Evolutionary conservation across 2,113 vertebrate species (phyloP).

Genomic region (Xiphias gladius): DNA sequence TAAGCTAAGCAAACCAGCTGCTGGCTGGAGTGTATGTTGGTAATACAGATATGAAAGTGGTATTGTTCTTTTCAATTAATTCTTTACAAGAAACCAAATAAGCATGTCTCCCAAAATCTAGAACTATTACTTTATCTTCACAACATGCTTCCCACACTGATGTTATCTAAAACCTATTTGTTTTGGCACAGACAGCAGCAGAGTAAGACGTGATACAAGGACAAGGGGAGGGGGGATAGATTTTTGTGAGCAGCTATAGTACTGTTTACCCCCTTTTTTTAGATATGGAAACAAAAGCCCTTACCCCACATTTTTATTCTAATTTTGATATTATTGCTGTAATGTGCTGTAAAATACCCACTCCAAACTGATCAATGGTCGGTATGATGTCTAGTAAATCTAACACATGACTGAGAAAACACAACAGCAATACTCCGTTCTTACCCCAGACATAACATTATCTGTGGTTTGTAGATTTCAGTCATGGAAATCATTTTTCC

Average conservation of each 20-base stretch:
- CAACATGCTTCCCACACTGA: constrained; percentile 15
- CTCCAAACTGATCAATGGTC: background rate
- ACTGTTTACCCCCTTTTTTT: background rate
- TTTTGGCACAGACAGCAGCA: constrained; percentile 16
- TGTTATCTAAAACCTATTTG: constrained; percentile 34
- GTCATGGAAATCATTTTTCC: constrained; percentile 16
- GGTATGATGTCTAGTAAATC: background rate
- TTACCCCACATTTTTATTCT: background rate
- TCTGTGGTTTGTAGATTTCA: constrained; percentile 4
- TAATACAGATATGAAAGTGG: background rate
- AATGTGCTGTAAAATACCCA: background rate
- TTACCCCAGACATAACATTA: background rate
- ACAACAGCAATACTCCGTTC: background rate
- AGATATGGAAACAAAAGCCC: background rate
- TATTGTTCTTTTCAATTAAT: background rate
- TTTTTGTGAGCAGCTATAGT: background rate
- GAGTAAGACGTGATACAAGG: constrained; percentile 11
- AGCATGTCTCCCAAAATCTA: too few relatives aligned
- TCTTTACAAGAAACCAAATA: too few relatives aligned
- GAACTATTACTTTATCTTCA: too few relatives aligned
- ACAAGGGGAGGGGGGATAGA: background rate
- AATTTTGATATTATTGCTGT: background rate
- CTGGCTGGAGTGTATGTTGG: too few relatives aligned
- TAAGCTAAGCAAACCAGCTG: background rate
- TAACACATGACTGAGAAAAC: background rate